Evolutionary conservation across 2,797 vertebrate species (phyloP).

Genomic region (Poeciliopsis presidionis): DNA sequence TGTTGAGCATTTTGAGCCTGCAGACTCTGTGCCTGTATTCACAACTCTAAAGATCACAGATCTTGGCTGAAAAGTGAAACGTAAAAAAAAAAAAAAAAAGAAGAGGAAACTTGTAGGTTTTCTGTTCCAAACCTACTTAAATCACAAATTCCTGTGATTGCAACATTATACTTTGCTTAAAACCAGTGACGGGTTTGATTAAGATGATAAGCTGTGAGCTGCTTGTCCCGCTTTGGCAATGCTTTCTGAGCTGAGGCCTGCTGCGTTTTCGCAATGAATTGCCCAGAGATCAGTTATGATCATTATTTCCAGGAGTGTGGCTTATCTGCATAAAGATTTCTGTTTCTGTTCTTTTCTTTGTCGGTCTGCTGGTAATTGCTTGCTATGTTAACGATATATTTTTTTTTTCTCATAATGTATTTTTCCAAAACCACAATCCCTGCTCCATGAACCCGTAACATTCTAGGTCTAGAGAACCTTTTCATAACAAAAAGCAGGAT

Average conservation of each 20-base stretch:
- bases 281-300: slow-evolving; percentile 23
- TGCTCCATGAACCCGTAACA: slow-evolving; percentile 15
- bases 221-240: slow-evolving; percentile 44
- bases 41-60: background rate
- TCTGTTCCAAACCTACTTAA: slow-evolving; percentile 29
- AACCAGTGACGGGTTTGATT: slow-evolving; percentile 38
- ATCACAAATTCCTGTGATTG: slow-evolving; percentile 34
- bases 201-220: slow-evolving; percentile 36
- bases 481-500: slow-evolving; percentile 26
- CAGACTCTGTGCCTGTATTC: background rate
- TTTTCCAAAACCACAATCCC: slow-evolving; percentile 17
- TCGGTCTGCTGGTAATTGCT: slow-evolving; percentile 10
- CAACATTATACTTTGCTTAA: slow-evolving; percentile 27
- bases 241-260: slow-evolving; percentile 5
- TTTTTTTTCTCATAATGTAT: slow-evolving; percentile 4
- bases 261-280: slow-evolving; percentile 21
- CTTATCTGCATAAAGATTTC: slow-evolving; percentile 13
- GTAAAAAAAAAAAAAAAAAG: slow-evolving; percentile 12
- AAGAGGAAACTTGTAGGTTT: slow-evolving; percentile 1
- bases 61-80: slow-evolving; percentile 15
- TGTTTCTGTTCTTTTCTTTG: slow-evolving; percentile 17
- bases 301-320: slow-evolving; percentile 9
- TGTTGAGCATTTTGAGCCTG: slow-evolving; percentile 10
- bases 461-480: slow-evolving; percentile 14
- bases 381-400: slow-evolving; percentile 1